Conservation (phyloP, 1,140 invertebrate genomes). For the Drosophila simulans region DNA sequence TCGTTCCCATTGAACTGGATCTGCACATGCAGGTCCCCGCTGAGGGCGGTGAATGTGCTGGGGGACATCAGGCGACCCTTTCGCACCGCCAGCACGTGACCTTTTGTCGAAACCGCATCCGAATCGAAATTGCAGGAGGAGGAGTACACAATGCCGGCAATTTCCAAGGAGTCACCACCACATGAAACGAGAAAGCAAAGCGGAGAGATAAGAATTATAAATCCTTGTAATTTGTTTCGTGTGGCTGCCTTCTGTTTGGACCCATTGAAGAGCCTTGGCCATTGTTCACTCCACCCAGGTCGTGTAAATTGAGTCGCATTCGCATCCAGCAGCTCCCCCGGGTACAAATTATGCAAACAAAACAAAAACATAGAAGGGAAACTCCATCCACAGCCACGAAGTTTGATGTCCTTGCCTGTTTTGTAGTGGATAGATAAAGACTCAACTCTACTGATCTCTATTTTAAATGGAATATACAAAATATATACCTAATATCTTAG, state of each 20-base stretch:
- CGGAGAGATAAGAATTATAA: constrained; percentile 75
- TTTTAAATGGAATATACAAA: neutral
- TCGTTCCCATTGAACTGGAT: constrained; percentile 74
- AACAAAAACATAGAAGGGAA: constrained; percentile 29
- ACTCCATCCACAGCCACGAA: neutral
- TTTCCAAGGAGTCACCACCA: constrained; percentile 19
- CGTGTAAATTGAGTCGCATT: constrained; percentile 52
- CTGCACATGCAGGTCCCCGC: constrained; percentile 87
- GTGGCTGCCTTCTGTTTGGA: constrained; percentile 28
- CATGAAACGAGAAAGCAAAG: constrained; percentile 12
- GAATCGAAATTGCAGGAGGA: neutral
- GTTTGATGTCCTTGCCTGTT: neutral
- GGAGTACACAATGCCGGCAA: constrained; percentile 22
- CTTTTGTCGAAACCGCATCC: constrained; percentile 68
- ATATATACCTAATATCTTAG: too few relatives aligned
- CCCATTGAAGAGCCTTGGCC: constrained; percentile 34
- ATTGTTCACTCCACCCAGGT: constrained; percentile 34
- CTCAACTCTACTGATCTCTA: neutral
- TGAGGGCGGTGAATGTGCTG: constrained; percentile 87
- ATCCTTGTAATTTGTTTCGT: constrained; percentile 77
- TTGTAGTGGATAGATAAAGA: neutral
- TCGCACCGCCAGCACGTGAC: constrained; percentile 83
- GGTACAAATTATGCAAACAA: constrained; percentile 42
- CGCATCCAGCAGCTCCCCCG: constrained; percentile 32
- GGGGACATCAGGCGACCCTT: constrained; percentile 84